Base-by-base conservation (phyloP, 2,113 vertebrate genomes). In the Micromys minutus region DNA sequence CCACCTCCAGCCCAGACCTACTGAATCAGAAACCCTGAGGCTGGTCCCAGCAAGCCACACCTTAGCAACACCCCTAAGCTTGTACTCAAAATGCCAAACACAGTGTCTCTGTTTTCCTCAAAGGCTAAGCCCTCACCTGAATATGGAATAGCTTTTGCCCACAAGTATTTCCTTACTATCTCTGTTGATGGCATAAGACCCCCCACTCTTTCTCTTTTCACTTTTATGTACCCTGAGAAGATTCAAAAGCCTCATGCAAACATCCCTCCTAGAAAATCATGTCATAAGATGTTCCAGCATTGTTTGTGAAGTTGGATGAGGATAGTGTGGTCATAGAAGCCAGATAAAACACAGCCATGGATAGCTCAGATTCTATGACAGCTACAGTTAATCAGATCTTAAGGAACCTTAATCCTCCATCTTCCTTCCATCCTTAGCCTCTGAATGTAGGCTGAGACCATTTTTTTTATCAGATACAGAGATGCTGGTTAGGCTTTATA, bases 61-160 rank as follows among this genome's bases (percentile, higher is more conserved):
- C 39, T 19, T 71, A n/a, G 9, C 12, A 81, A 31, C 42, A 7
- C 61, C 71, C 3, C 16, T 42, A 85, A n/a, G 57, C 12, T 75
- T n/a, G 11, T 72, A 2, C 5, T 87, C 45, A 75, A 47, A 63
- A 10, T 21, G 1, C 21, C 5, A n/a, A 26, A 0, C 0, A 57
- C 10, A 13, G 39, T 84, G n/a, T 31, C 39, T 90, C 31, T 67
- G 4, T 45, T 87, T 90, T 55, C 22, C 5, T 42, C 47, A 47
- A 26, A n/a, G 0, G 4, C 21, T 15, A 57, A 2, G 0, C 12
- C 45, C 86, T 75, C 22, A 0, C n/a, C 12, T 59, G 15, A 36
- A 21, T 29, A 4, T 7, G 29, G 1, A 59, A 9, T 19, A 29
- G 29, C 13, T 22, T 65, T 90, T 47, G 59, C 75, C 61, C 39